Conservation (phyloP, 2,113 vertebrate species). For the Heteronetta atricapilla region DNA sequence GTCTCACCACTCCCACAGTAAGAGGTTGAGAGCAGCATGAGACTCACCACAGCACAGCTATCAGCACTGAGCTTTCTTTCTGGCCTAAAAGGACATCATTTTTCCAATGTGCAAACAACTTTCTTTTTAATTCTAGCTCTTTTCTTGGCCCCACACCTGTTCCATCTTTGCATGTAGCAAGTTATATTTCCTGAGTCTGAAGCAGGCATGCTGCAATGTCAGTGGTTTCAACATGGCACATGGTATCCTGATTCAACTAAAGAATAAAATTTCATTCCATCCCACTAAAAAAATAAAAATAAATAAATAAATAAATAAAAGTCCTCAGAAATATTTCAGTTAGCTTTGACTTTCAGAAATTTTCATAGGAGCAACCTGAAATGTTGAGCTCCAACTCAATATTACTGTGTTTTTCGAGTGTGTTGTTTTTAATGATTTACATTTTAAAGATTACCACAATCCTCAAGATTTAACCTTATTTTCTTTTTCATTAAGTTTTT, state of each 20-base stretch:
- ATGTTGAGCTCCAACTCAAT: background rate
- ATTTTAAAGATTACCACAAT: background rate
- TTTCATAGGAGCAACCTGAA: background rate
- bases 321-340: background rate
- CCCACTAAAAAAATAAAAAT: background rate
- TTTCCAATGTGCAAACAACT: background rate
- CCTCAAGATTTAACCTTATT: background rate
- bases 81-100: background rate
- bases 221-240: background rate
- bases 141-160: background rate
- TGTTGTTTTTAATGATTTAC: background rate
- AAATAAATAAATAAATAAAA: too few relatives aligned
- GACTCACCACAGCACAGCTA: background rate
- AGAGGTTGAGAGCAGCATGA: background rate
- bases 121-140: background rate
- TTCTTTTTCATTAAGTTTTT: background rate
- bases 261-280: background rate
- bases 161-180: background rate
- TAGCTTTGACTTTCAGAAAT: background rate
- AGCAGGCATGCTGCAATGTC: background rate
- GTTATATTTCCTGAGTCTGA: background rate
- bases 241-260: background rate
- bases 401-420: background rate
- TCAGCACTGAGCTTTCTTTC: background rate
- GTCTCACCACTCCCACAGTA: background rate